Conservation (phyloP, 2,797 vertebrate genomes). For the Emys orbicularis region DNA sequence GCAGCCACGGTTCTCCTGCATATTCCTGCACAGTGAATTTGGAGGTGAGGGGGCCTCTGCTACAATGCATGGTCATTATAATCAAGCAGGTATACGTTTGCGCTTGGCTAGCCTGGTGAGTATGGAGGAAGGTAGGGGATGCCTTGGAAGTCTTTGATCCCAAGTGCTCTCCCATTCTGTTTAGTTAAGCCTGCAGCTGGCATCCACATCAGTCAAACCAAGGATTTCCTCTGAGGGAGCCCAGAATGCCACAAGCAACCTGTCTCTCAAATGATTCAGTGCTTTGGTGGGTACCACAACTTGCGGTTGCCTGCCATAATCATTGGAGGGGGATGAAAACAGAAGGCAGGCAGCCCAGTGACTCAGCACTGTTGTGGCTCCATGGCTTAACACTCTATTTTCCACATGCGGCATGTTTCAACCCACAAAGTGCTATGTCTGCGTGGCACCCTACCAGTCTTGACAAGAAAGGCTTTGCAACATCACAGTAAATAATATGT, state of each 20-base stretch:
- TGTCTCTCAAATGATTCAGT: background rate
- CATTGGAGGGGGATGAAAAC: background rate
- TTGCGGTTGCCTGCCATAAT: accelerated
- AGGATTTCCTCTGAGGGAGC: background rate
- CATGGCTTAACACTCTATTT: background rate
- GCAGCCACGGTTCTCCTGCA: background rate
- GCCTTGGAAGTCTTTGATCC: background rate
- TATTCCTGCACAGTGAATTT: background rate
- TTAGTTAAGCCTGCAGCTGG: background rate
- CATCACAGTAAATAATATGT: background rate
- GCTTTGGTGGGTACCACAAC: background rate
- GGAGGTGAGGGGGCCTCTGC: background rate
- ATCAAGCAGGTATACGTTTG: background rate
- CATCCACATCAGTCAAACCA: background rate
- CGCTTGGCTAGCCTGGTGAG: background rate
- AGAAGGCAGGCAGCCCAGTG: background rate
- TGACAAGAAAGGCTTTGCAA: background rate
- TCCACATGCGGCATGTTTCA: background rate
- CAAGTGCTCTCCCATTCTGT: background rate
- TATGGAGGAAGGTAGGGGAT: background rate
- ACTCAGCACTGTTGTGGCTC: constrained; percentile 1
- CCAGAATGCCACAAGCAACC: background rate
- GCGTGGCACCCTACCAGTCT: background rate
- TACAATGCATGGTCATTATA: background rate
- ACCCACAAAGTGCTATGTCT: background rate